Evolutionary conservation across 2,888 invertebrate genomes (phyloP).

Genomic region (Philonicus albiceps): DNA sequence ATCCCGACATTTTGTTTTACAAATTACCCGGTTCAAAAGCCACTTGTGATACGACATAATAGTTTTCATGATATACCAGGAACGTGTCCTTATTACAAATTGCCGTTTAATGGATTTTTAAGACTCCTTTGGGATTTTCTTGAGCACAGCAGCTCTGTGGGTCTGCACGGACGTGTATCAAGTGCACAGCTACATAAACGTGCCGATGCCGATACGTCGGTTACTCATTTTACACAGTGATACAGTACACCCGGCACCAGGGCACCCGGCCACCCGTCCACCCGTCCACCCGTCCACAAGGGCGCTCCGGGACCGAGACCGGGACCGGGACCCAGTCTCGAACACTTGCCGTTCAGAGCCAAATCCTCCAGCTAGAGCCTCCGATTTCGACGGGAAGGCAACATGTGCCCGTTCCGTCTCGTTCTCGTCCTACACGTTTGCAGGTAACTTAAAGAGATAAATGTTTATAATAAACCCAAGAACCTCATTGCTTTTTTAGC

Average conservation of each 20-base stretch:
- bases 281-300: not conserved
- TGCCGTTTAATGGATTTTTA: constrained; percentile 49
- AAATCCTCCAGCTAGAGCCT: not conserved
- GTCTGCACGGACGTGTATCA: constrained; percentile 14
- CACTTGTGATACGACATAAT: constrained; percentile 49
- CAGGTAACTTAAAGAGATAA: constrained; percentile 23
- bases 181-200: not conserved
- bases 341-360: not conserved
- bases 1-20: constrained; percentile 45
- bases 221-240: constrained; percentile 2
- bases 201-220: not conserved
- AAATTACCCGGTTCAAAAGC: constrained; percentile 48
- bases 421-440: not conserved
- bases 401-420: not conserved
- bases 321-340: not conserved
- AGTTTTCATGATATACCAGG: constrained; percentile 50
- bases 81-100: constrained; percentile 50
- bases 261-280: not conserved
- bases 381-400: not conserved
- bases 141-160: constrained; percentile 26
- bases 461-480: constrained; percentile 27
- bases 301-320: not conserved
- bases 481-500: constrained; percentile 27
- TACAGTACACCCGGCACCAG: not conserved
- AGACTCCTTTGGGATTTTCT: constrained; percentile 46